These are phyloP conservation scores for Tenrec ecaudatus DNA, from an alignment of 2,113 vertebrate genomes.

Conservation along the genomic window DNA sequence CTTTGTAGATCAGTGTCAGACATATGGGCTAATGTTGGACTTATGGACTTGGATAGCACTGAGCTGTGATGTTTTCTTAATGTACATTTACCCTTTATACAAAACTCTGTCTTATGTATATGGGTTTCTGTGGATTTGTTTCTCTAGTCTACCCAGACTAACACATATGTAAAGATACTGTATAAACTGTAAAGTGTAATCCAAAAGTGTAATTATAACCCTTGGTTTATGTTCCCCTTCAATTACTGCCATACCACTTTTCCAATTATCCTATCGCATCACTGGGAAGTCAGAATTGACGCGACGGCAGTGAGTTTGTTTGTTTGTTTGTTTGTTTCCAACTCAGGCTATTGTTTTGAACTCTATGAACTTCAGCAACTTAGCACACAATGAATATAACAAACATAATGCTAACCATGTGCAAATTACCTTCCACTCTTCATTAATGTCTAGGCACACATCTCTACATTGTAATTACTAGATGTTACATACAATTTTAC, in stretches of 20 bases:
- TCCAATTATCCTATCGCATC: too few relatives aligned
- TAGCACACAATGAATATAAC: conserved; percentile 9
- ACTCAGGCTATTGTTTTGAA: conserved; percentile 26
- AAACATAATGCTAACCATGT: conserved; percentile 16
- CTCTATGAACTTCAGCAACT: conserved; percentile 40
- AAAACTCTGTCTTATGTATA: too few relatives aligned
- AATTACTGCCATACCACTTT: conserved; percentile 45
- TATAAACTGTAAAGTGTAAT: conserved; percentile 6
- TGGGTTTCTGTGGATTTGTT: too few relatives aligned
- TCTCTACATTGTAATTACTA: conserved; percentile 41
- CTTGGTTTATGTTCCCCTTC: conserved; percentile 20
- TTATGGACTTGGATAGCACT: too few relatives aligned
- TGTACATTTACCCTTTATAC: too few relatives aligned
- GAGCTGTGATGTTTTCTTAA: too few relatives aligned
- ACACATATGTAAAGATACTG: not conserved
- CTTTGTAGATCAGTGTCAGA: too few relatives aligned
- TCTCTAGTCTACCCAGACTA: too few relatives aligned
- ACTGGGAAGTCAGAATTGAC: too few relatives aligned
- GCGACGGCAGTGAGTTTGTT: too few relatives aligned
- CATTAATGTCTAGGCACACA: not conserved
- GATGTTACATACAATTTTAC: not conserved
- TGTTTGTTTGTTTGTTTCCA: not conserved
- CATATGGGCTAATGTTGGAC: too few relatives aligned
- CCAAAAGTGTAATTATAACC: not conserved
- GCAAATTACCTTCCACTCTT: conserved; percentile 56